These are phyloP conservation scores for Limonius californicus DNA, from an alignment of 1,140 invertebrate genomes.

Conservation along the genomic window DNA sequence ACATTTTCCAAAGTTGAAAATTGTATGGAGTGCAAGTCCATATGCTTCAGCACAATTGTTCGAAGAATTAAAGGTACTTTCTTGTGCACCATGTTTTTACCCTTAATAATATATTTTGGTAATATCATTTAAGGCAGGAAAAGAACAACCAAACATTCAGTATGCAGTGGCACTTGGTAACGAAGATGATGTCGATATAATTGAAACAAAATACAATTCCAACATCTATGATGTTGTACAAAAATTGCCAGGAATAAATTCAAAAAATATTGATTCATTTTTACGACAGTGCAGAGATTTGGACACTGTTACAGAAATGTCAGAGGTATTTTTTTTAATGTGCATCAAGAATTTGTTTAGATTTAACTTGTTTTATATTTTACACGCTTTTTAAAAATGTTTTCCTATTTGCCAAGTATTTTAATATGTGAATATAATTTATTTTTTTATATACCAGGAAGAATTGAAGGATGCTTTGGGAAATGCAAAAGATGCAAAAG, in stretches of 20 bases:
- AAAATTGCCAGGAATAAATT: constrained; percentile 85
- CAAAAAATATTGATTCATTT: constrained; percentile 77
- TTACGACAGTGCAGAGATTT: constrained; percentile 77
- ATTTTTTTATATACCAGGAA: no score
- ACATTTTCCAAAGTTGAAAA: constrained; percentile 86
- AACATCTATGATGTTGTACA: constrained; percentile 81
- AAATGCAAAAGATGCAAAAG: constrained; percentile 38
- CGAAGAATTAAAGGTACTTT: constrained; percentile 72
- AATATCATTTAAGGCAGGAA: constrained; percentile 62
- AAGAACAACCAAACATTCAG: constrained; percentile 69
- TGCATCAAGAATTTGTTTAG: neutral
- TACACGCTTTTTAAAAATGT: no score
- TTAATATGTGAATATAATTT: neutral
- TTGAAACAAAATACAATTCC: constrained; percentile 70
- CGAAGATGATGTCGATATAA: constrained; percentile 55
- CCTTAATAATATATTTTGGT: no score
- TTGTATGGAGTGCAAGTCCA: constrained; percentile 94
- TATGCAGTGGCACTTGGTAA: constrained; percentile 64
- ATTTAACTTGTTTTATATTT: neutral
- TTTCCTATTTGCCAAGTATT: neutral
- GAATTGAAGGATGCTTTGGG: constrained; percentile 42
- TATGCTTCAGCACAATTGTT: constrained; percentile 94
- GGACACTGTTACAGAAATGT: constrained; percentile 58
- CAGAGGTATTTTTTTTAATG: constrained; percentile 47
- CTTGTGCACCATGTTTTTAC: neutral